Evolutionary conservation across 2,888 invertebrate genomes (phyloP), one percentile per base, ranked within the genome.

Genomic region (Trissoscelio sp.): DNA sequence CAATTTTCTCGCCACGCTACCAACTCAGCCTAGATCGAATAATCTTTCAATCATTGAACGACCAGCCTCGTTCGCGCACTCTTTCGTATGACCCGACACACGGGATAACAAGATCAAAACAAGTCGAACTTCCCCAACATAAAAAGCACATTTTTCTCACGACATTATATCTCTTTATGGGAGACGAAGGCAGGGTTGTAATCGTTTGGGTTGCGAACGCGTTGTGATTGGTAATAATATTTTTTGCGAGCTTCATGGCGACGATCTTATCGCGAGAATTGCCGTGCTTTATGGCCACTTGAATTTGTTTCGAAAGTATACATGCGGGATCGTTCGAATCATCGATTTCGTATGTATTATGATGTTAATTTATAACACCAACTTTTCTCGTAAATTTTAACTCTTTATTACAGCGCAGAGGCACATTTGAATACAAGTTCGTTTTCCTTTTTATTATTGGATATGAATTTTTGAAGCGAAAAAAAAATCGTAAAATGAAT

Each of bases 31-130:
- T 22, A 16, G 51, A 67, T 75, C 67, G 48, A 75, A 67, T 75
- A 75, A 75, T 75, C 66, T 58, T 67, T 67, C 66, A 67, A 66
- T 75, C 75, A 57, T 48, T 31, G 48, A 31, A 31, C 28, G 37
- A 12, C 31, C n/a, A n/a, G n/a, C n/a, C n/a, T n/a, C n/a, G n/a
- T n/a, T 11, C 37, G 37, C 11, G 37, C 37, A 37, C 37, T 37
- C 11, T 11, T 37, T 11, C 2, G 12, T 9, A 9, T 6, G 39
- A 53, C 16, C 51, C 3, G 6, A 16, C 6, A 3, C n/a, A 7
- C 20, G 9, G 20, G 31, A 22, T 28, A 58, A 70, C 57, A 22
- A 57, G 46, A 31, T 14, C 34, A 22, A 39, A 67, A 53, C 31
- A 28, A 53, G 31, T 31, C 3, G 31, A 53, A 16, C 9, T 28